Base-by-base conservation (phyloP, 2,888 invertebrate species). In the Drosophila austrosaltans region DNA sequence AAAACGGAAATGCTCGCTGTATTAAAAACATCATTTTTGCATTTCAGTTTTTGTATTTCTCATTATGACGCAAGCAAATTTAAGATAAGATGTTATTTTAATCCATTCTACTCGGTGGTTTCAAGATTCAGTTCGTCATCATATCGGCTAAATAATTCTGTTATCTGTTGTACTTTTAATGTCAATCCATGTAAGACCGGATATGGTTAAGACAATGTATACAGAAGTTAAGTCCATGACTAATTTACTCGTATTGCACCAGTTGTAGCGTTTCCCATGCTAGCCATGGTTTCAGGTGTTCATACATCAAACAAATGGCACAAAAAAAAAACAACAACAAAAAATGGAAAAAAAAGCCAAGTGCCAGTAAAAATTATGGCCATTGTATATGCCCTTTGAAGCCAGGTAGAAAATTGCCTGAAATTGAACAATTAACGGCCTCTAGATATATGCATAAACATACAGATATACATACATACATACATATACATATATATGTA, bases 381-480 rank as follows among this genome's bases (percentile, higher is more conserved):
- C 71, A 86, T 82, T 74, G 66, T 54, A 61, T 68, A 88, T 88
- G 89, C 89, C 73, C 89, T 83, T 83, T 89, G 83, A 82, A 76
- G 77, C 63, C 44, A 25, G 57, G 16, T 59, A 36, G 16, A 42
- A 63, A 74, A 67, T 84, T 76, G 70, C 82, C 87, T 78, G 57
- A 75, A 84, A 87, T 83, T 79, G 85, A 69, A 72, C 82, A 83
- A 89, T 83, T 83, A 81, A 76, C 69, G 22, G 56, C 53, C 30
- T 42, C 40, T 42, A 28, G 60, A 42, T 48, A 59, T 59, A 59
- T 42, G n/a, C n/a, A 59, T 28, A 39, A 22, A 39, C 32, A 32
- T 57, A 57, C 16, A 56, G 36, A 39, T 8, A 8, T 20, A 48
- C 3, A 48, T 25, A 25, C 3, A 48, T 25, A 25, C 4, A 16